A percentile compares a stretch with the other conserved stretches of the same genome.
phyloP scores from a whole-genome alignment of 2,113 vertebrate genomes.

The Petrocephalus zakoni region DNA sequence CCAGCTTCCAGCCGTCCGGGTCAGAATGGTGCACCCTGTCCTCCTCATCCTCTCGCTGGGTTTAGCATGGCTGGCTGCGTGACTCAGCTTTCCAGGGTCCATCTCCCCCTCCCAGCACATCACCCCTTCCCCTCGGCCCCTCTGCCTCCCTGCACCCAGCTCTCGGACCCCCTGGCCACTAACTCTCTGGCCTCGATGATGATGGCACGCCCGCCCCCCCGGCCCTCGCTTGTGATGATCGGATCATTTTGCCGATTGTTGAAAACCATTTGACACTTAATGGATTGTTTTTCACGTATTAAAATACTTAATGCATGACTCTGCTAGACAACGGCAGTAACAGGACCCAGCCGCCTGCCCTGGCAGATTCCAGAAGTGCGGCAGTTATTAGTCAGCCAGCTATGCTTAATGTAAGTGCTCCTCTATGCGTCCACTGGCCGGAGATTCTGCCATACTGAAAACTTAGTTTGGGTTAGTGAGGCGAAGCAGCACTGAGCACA shows the following conservation, averaged over 20 bases:
- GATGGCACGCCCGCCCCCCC: background rate
- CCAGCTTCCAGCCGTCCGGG: background rate
- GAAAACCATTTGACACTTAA: slow-evolving; percentile 8
- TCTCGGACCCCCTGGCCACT: background rate
- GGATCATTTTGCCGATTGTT: background rate
- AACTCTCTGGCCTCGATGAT: background rate
- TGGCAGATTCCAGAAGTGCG: background rate
- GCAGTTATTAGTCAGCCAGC: background rate
- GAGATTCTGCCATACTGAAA: background rate
- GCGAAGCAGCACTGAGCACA: background rate
- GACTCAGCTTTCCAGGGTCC: background rate
- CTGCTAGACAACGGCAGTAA: background rate
- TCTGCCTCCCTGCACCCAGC: background rate
- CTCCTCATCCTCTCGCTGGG: background rate
- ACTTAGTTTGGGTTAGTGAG: background rate
- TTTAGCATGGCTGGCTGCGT: no score
- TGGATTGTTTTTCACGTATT: background rate
- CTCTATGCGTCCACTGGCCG: background rate
- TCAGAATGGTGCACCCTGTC: background rate
- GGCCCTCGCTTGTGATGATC: background rate
- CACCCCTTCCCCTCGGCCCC: background rate
- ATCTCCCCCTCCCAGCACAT: background rate
- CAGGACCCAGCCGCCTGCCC: background rate
- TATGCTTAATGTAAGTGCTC: background rate
- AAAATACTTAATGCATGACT: slow-evolving; percentile 2